Conservation (phyloP, 1,140 invertebrate species). For the Coelopa frigida region DNA sequence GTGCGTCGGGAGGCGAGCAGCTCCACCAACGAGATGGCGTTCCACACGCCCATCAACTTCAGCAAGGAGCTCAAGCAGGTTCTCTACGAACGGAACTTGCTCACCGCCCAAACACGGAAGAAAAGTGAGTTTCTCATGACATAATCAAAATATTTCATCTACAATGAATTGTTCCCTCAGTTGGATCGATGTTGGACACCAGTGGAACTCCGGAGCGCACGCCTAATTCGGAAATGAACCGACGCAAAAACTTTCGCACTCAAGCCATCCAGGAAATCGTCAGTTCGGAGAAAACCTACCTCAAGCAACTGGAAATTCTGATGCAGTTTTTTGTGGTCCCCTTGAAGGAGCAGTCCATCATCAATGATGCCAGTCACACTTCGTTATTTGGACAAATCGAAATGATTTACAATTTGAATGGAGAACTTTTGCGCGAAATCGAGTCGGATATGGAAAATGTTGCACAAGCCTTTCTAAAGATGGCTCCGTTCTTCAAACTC, state of each 20-base stretch:
- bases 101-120: constrained; percentile 54
- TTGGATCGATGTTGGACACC: constrained; percentile 5
- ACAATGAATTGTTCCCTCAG: constrained; percentile 4
- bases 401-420: constrained; percentile 64
- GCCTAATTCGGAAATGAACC: constrained; percentile 43
- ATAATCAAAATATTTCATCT: constrained; percentile 9
- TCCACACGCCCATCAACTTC: constrained; percentile 48
- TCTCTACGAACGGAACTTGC: constrained; percentile 55
- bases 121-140: constrained; percentile 46
- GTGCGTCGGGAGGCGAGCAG: constrained; percentile 4
- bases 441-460: constrained; percentile 55
- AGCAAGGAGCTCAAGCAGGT: constrained; percentile 54
- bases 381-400: constrained; percentile 64
- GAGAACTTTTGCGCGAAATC: constrained; percentile 58
- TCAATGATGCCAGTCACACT: constrained; percentile 51
- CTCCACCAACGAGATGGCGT: constrained; percentile 13
- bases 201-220: constrained; percentile 31
- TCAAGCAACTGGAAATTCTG: constrained; percentile 60
- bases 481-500: constrained; percentile 70
- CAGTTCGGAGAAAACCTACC: constrained; percentile 63
- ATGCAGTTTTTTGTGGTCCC: constrained; percentile 64
- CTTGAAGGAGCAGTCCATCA: constrained; percentile 51
- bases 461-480: constrained; percentile 57
- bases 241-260: constrained; percentile 45
- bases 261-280: constrained; percentile 61